Base-by-base conservation (phyloP, 2,888 invertebrate genomes). In the Cotesia congregata region DNA sequence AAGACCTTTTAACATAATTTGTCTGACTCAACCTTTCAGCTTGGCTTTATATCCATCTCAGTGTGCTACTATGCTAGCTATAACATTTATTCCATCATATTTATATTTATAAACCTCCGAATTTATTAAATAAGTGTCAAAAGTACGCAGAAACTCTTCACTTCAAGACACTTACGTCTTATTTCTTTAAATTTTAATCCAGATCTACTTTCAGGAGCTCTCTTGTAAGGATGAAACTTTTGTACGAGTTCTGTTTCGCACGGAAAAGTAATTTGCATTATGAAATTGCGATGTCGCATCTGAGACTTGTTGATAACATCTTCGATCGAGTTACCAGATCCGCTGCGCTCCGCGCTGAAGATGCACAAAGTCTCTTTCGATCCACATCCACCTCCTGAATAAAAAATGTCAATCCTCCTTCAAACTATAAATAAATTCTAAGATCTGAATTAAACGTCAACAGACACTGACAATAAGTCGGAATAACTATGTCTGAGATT, bases 181-280 rank as follows among this genome's bases (percentile, higher is more conserved):
- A 9, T 38, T 30, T 15, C 9, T 5, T 70, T 17, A 12, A 70
- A 71, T 71, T 71, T 61, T 61, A 61, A 71, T 71, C 61, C 5
- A 39, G 20, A 40, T 62, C 30, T 40, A 39, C 17, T 61, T 72
- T 72, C 39, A 40, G 9, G 5, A 2, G 17, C 12, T 12, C 50
- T 12, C 20, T 7, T 15, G n/a, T 30, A 30, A 41, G 50, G 41
- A 72, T 65, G 64, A 72, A 41, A 72, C 41, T 72, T 65, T 41
- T 72, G 72, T 70, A 1, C 20, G 50, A 41, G 41, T 20, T 12
- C 38, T 64, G 39, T 50, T 72, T 41, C 41, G 30, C 64, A 38
- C 50, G 40, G 41, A 20, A 65, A 72, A 65, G 65, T 72, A 72
- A 72, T 72, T 72, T 72, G 72, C 72, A 72, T 72, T 17, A 65